Conservation (phyloP, 64 coral and sea anemone genomes). For the Actinia tenebrosa region DNA sequence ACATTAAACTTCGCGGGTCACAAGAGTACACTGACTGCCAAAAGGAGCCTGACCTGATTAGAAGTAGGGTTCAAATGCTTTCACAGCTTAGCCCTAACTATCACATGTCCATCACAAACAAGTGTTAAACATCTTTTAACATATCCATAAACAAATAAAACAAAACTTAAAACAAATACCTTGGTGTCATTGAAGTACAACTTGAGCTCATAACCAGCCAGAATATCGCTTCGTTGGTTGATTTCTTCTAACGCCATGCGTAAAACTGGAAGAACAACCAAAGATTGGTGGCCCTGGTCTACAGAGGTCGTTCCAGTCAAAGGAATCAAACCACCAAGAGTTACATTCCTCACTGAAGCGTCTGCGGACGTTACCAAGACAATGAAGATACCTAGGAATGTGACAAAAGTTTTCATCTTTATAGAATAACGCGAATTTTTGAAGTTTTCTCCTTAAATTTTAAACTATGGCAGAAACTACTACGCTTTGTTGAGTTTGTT, state of each 20-base stretch:
- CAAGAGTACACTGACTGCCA: too few relatives aligned
- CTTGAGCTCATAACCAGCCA: conserved; percentile 53
- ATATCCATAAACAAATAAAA: background rate
- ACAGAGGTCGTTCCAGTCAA: conserved; percentile 12
- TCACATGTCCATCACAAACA: background rate
- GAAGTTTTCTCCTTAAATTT: too few relatives aligned
- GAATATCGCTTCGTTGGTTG: conserved; percentile 28
- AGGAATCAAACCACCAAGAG: conserved; percentile 57
- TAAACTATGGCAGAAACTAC: too few relatives aligned
- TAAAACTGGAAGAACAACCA: conserved; percentile 25
- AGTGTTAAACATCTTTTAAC: background rate
- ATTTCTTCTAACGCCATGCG: conserved; percentile 60
- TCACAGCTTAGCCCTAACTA: too few relatives aligned
- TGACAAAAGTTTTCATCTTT: background rate
- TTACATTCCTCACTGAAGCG: conserved; percentile 14
- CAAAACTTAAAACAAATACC: conserved; percentile 30
- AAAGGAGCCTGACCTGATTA: too few relatives aligned
- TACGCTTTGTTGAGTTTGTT: too few relatives aligned
- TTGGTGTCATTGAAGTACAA: conserved; percentile 63
- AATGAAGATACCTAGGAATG: conserved; percentile 39
- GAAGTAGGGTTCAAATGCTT: too few relatives aligned
- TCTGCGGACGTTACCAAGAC: background rate
- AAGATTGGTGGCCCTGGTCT: background rate
- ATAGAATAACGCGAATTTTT: background rate
- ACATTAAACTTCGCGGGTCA: too few relatives aligned